Evolutionary conservation across 2,888 invertebrate species (phyloP).

Genomic region (Endomychus coccineus): DNA sequence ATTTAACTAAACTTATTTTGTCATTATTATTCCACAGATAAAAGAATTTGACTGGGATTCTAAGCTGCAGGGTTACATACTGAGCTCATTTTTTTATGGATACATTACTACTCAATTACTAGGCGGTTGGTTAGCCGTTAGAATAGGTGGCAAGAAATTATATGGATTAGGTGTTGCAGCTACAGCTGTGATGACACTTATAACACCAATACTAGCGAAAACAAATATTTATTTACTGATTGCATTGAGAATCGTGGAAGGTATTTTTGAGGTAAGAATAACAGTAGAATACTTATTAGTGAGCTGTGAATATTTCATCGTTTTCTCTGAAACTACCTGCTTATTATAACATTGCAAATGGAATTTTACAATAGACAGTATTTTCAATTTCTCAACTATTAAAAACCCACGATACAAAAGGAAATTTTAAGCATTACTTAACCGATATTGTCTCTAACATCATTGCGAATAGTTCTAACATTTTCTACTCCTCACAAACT

Average conservation of each 20-base stretch:
- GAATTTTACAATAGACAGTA: too few species aligned
- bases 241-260: slow-evolving; percentile 51
- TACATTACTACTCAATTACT: slow-evolving; percentile 77
- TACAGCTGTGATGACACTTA: slow-evolving; percentile 70
- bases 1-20: too few species aligned
- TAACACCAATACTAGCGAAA: slow-evolving; percentile 72
- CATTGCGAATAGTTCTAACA: too few species aligned
- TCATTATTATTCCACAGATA: slow-evolving; percentile 46
- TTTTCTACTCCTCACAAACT: too few species aligned
- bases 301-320: too few species aligned
- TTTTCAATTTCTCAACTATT: too few species aligned
- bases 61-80: slow-evolving; percentile 65
- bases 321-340: too few species aligned
- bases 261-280: slow-evolving; percentile 32
- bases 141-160: slow-evolving; percentile 77
- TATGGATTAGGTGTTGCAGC: slow-evolving; percentile 71
- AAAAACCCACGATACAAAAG: too few species aligned
- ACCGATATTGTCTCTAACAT: too few species aligned
- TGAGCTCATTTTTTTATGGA: slow-evolving; percentile 86
- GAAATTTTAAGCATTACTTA: too few species aligned
- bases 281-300: background rate
- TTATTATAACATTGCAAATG: too few species aligned
- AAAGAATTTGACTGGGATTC: slow-evolving; percentile 77
- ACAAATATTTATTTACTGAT: slow-evolving; percentile 63
- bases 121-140: slow-evolving; percentile 76